These are phyloP conservation scores for Atta texana DNA, from an alignment of 1,140 invertebrate species.

Conservation along the genomic window DNA sequence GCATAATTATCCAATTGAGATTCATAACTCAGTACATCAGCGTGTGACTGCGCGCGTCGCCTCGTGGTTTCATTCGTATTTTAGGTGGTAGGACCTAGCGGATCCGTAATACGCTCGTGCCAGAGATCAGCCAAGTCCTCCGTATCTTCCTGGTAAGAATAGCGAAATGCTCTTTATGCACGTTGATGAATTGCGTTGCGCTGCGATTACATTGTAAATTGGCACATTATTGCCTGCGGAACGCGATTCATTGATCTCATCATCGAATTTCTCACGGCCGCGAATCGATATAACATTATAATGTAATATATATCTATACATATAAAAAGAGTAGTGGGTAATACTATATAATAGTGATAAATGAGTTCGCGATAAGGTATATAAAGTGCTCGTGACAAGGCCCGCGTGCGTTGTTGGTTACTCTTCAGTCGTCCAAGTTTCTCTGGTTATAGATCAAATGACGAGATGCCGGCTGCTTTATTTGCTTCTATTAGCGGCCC, in stretches of 20 bases:
- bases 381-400: conserved; percentile 29
- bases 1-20: conserved; percentile 87
- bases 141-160: conserved; percentile 48
- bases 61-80: conserved; percentile 81
- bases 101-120: conserved; percentile 39
- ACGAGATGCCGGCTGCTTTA: conserved; percentile 78
- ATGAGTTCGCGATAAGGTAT: conserved; percentile 17
- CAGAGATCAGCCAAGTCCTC: conserved; percentile 32
- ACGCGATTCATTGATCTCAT: conserved; percentile 15
- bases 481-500: conserved; percentile 77
- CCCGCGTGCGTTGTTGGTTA: not conserved
- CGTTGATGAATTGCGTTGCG: conserved; percentile 17
- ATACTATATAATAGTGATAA: not conserved
- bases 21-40: conserved; percentile 83
- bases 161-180: not conserved
- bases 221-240: not conserved
- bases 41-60: conserved; percentile 75
- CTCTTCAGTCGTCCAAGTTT: conserved; percentile 15
- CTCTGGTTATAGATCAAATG: conserved; percentile 76
- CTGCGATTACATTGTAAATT: not conserved
- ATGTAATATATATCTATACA: conserved; percentile 8
- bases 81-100: conserved; percentile 80
- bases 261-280: conserved; percentile 37
- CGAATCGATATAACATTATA: conserved; percentile 25
- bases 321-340: conserved; percentile 12